phyloP scores from a whole-genome alignment of 2,797 vertebrate genomes.

The Crocodylus rhombifer region DNA sequence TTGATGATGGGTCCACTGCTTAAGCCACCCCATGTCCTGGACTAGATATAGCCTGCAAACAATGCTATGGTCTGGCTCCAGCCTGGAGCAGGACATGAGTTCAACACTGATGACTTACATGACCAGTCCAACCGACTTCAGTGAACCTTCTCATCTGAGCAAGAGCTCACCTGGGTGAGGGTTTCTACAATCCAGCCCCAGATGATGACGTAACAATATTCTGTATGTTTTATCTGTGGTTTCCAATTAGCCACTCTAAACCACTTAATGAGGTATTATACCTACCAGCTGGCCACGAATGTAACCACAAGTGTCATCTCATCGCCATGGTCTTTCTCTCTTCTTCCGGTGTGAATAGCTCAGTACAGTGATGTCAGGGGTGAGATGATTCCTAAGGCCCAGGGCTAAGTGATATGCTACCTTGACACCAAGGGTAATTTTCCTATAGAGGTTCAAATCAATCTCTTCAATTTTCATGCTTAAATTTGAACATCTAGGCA shows the following conservation, averaged over 20 bases:
- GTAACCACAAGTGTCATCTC: not conserved
- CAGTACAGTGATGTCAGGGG: not conserved
- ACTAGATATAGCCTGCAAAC: too few relatives aligned
- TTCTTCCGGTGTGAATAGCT: not conserved
- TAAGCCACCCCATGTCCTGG: too few relatives aligned
- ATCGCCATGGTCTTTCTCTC: not conserved
- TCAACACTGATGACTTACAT: not conserved
- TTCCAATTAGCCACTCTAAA: not conserved
- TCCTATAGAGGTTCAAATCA: not conserved
- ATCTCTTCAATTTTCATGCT: accelerated
- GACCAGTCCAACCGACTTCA: not conserved
- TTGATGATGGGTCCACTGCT: too few relatives aligned
- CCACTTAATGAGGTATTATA: not conserved
- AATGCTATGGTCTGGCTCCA: not conserved
- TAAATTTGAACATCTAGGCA: not conserved
- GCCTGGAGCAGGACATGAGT: not conserved
- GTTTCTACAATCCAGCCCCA: accelerated
- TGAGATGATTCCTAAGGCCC: not conserved
- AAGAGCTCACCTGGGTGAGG: not conserved
- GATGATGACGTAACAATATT: accelerated
- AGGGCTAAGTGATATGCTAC: not conserved
- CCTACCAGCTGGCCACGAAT: not conserved
- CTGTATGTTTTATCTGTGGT: not conserved
- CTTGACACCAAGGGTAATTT: accelerated
- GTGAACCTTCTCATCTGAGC: not conserved